Percentiles rank a stretch among this genome's conserved stretches.
phyloP scores from a whole-genome alignment of 2,797 vertebrate species.

The Ctenopoma multispine region DNA sequence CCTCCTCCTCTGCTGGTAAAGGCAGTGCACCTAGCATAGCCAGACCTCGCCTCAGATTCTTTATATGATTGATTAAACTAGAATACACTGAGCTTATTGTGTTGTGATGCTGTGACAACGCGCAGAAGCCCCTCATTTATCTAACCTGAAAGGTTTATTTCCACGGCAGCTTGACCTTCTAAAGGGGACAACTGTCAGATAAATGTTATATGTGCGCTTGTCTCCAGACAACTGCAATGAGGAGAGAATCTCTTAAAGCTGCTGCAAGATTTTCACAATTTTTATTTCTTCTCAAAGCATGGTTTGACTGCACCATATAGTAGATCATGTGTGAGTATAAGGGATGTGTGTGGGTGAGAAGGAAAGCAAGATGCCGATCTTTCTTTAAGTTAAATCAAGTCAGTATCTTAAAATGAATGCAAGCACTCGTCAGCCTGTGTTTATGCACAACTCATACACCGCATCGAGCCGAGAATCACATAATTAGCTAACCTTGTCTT shows the following conservation, averaged over 20 bases:
- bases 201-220: conserved; percentile 45
- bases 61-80: conserved; percentile 49
- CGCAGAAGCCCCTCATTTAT: conserved; percentile 56
- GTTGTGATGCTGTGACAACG: conserved; percentile 21
- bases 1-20: conserved; percentile 4
- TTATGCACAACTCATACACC: conserved; percentile 18
- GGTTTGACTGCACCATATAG: conserved; percentile 23
- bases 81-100: conserved; percentile 37
- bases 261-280: conserved; percentile 16
- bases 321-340: conserved; percentile 18
- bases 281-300: conserved; percentile 29
- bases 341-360: conserved; percentile 4
- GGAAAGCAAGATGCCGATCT: conserved; percentile 7
- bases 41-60: conserved; percentile 9
- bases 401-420: conserved; percentile 28
- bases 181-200: conserved; percentile 44
- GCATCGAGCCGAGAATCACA: conserved; percentile 5
- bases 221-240: conserved; percentile 19
- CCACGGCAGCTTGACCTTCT: conserved; percentile 61
- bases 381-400: conserved; percentile 20
- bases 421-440: conserved; percentile 31
- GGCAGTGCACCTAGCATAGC: conserved; percentile 1
- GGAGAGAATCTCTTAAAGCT: conserved; percentile 25
- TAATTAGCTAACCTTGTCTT: conserved; percentile 17
- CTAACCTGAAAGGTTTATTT: conserved; percentile 53